These are phyloP conservation scores for Sipha maydis DNA, from an alignment of 2,888 invertebrate genomes.

Conservation along the genomic window DNA sequence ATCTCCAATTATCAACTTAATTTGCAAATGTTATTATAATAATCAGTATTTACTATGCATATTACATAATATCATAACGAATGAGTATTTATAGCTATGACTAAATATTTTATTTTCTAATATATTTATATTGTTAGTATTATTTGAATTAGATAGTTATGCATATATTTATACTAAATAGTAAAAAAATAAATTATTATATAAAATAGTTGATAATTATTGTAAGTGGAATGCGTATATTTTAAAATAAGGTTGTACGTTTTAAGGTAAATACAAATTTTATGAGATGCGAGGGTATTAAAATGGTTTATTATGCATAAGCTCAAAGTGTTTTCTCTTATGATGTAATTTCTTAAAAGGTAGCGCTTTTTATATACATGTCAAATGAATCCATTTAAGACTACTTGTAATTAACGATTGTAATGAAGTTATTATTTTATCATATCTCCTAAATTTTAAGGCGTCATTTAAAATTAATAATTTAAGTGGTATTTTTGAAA, in stretches of 20 bases:
- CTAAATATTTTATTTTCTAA: too few relatives aligned
- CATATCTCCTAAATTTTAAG: not conserved
- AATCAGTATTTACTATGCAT: too few relatives aligned
- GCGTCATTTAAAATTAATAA: not conserved
- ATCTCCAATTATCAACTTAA: too few relatives aligned
- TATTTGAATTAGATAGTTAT: not conserved
- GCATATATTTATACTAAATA: not conserved
- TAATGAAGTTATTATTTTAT: not conserved
- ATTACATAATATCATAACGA: too few relatives aligned
- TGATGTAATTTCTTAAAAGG: conserved; percentile 3
- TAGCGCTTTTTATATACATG: not conserved
- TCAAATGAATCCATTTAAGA: not conserved
- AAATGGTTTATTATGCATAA: conserved; percentile 55
- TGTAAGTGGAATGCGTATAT: conserved; percentile 16
- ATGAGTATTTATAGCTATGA: too few relatives aligned
- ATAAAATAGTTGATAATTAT: not conserved
- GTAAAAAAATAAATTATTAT: not conserved
- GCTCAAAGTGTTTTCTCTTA: conserved; percentile 43
- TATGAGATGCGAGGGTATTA: not conserved
- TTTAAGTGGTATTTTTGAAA: not conserved
- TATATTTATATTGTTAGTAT: not conserved
- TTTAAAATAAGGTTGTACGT: conserved; percentile 4
- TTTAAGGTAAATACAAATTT: conserved; percentile 20
- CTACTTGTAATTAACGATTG: conserved; percentile 13
- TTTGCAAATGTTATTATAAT: too few relatives aligned